A percentile compares a stretch with the other conserved stretches of the same genome.
These are phyloP conservation scores for Carapus acus DNA, from an alignment of 2,797 vertebrate species.

Conservation along the genomic window DNA sequence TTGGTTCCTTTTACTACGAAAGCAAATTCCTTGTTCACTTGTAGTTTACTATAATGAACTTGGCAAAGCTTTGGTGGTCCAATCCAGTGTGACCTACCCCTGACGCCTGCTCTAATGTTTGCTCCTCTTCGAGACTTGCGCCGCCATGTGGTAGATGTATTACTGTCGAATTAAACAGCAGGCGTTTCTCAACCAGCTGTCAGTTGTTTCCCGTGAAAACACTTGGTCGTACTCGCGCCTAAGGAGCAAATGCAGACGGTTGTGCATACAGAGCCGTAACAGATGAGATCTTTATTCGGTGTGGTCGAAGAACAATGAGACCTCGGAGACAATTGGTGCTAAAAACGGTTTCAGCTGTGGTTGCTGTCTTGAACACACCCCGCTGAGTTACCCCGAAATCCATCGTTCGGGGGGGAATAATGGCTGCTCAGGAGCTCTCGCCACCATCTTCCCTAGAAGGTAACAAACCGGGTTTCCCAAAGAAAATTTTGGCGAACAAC, in stretches of 20 bases:
- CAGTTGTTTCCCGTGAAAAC: conserved; percentile 30
- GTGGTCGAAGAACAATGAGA: conserved; percentile 24
- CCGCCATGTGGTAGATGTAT: conserved; percentile 34
- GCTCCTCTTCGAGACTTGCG: conserved; percentile 8
- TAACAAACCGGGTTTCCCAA: conserved; percentile 89
- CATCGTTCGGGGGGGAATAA: conserved; percentile 65
- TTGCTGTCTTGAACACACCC: conserved; percentile 63
- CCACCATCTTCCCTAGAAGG: conserved; percentile 87
- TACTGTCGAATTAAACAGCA: neutral
- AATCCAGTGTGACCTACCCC: conserved; percentile 14
- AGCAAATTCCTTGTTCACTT: neutral
- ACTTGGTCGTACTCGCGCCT: neutral
- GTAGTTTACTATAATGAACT: neutral
- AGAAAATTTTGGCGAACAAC: conserved; percentile 83
- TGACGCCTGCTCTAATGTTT: neutral
- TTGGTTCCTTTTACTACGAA: conserved; percentile 26
- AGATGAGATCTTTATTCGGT: neutral
- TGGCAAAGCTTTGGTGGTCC: neutral
- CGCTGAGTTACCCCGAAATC: conserved; percentile 54
- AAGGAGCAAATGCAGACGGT: neutral
- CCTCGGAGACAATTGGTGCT: conserved; percentile 13
- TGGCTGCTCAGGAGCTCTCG: conserved; percentile 87
- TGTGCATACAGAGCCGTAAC: neutral
- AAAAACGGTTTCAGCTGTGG: conserved; percentile 22
- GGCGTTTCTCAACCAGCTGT: conserved; percentile 44